Base-by-base conservation (phyloP, 2,113 vertebrate genomes). In the Anhinga anhinga region DNA sequence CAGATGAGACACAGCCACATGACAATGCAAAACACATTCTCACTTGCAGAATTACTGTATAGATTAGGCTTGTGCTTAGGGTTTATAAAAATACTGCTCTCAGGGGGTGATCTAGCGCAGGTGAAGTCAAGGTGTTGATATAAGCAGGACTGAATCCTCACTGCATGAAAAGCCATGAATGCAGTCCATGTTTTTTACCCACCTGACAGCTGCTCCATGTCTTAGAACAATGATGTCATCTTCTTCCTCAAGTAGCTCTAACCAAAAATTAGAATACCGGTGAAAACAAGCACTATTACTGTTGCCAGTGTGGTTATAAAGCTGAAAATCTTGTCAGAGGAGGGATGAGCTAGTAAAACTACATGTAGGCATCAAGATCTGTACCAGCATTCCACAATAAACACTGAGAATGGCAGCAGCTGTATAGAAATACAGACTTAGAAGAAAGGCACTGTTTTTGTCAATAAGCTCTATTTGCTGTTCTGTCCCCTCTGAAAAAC, bases 251-350 rank as follows among this genome's bases (percentile, higher is more conserved):
- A 44, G 56, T 40, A 85, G 32, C 20, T 71, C 25, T 71, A 69
- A 89, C 52, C 47, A 88, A 89, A 95, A 94, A 89, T 67, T 71
- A 94, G 34, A 96, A 84, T 81, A 82, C n/a, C 26, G 52, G 29
- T 1, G 3, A 85, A 90, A 95, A 18, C 23, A 85, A 88, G 30
- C 3, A 2, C 20, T 86, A 13, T 38, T 73, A 36, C 23, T 38
- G 25, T 45, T 70, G 34, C 36, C 17, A 20, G 11, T 58, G 49
- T 32, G 27, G 27, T 25, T 72, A 47, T 77, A 82, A 67, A 92
- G 32, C 15, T 40, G 19, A 52, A 82, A 79, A 49, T 5, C 44
- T 80, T 69, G 30, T 83, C 58, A 83, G 71, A 53, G 56, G 49
- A 95, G 38, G 52, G 16, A 29, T 53, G 47, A 88, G 36, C 19